A percentile compares a stretch with the other conserved stretches of the same genome.
Evolutionary conservation across 2,888 invertebrate species (phyloP).

Genomic region (Meteorus colon): DNA sequence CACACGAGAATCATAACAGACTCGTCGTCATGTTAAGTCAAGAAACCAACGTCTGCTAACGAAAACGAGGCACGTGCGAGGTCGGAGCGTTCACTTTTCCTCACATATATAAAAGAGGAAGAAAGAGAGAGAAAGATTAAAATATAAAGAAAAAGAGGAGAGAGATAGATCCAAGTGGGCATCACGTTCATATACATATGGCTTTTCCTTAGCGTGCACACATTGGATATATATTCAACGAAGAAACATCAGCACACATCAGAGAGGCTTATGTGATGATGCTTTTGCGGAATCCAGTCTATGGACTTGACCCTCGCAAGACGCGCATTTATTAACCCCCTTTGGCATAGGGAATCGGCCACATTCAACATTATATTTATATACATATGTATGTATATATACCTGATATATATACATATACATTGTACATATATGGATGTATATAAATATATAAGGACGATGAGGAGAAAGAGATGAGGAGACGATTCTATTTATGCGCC

Average conservation of each 20-base stretch:
- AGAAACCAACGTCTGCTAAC: slow-evolving; percentile 47
- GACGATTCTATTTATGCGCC: slow-evolving; percentile 68
- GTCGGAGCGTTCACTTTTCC: slow-evolving; percentile 46
- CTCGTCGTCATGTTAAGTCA: slow-evolving; percentile 34
- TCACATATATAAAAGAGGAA: not conserved
- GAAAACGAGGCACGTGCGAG: slow-evolving; percentile 55
- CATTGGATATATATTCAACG: slow-evolving; percentile 3
- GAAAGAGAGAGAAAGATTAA: not conserved
- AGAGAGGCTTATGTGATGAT: slow-evolving; percentile 22
- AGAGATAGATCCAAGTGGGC: not conserved
- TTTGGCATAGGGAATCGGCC: slow-evolving; percentile 55
- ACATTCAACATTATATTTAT: slow-evolving; percentile 15
- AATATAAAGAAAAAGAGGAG: not conserved
- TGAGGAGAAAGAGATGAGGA: slow-evolving; percentile 37
- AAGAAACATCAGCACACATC: slow-evolving; percentile 7
- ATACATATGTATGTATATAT: not conserved
- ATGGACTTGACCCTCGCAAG: slow-evolving; percentile 53
- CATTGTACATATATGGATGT: slow-evolving; percentile 1
- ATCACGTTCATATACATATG: not conserved
- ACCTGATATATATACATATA: slow-evolving; percentile 5
- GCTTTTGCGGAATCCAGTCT: slow-evolving; percentile 19
- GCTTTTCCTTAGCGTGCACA: slow-evolving; percentile 7
- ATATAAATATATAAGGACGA: slow-evolving; percentile 10
- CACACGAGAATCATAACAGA: slow-evolving; percentile 34
- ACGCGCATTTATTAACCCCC: slow-evolving; percentile 63